phyloP scores from a whole-genome alignment of 2,797 vertebrate genomes.

The Mus caroli region DNA sequence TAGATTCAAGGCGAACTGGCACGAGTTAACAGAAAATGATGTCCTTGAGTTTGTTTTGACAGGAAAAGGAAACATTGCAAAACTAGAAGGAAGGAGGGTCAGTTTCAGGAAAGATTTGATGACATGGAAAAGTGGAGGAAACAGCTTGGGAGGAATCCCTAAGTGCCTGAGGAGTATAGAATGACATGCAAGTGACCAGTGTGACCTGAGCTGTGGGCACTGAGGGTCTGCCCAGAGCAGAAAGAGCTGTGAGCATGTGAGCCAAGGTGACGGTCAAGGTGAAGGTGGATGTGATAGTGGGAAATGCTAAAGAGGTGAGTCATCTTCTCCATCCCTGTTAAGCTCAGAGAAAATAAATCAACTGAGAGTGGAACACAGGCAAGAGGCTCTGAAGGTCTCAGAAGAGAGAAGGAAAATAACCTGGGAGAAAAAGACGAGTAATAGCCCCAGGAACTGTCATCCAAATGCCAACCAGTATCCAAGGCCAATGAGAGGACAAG shows the following conservation, averaged over 20 bases:
- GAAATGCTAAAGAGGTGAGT: background rate
- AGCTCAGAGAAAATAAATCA: background rate
- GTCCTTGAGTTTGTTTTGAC: background rate
- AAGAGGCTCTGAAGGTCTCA: background rate
- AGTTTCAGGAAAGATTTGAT: background rate
- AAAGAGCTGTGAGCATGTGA: background rate
- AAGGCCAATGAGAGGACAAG: background rate
- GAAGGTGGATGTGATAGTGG: fast-evolving
- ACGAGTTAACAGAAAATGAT: background rate
- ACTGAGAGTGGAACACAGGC: background rate
- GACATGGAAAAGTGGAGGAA: background rate
- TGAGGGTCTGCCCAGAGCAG: background rate
- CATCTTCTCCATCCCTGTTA: background rate
- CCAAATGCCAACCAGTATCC: background rate
- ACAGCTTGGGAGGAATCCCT: background rate
- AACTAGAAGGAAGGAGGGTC: background rate
- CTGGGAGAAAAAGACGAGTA: background rate
- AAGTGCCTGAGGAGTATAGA: background rate
- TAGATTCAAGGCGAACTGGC: background rate
- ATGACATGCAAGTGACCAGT: background rate
- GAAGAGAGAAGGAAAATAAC: background rate
- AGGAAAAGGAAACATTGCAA: background rate
- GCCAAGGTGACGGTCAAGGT: background rate
- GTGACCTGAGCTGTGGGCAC: background rate
- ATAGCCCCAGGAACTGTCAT: background rate